These are phyloP conservation scores for Ibidorhyncha struthersii DNA, from an alignment of 2,113 vertebrate species.

Conservation along the genomic window DNA sequence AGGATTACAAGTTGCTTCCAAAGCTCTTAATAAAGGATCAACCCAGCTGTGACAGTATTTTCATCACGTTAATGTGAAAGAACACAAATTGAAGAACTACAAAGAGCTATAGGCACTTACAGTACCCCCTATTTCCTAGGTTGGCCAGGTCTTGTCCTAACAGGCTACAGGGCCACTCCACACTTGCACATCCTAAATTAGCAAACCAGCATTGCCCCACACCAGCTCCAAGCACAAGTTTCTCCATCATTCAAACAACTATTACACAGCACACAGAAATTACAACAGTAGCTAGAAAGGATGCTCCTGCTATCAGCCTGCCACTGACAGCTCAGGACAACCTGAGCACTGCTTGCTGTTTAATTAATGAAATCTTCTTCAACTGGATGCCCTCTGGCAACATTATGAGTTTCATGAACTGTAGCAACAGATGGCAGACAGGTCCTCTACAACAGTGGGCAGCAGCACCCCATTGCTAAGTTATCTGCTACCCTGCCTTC, in stretches of 20 bases:
- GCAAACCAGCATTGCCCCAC: not conserved
- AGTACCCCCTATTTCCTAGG: rapidly evolving
- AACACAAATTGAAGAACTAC: not conserved
- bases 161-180: not conserved
- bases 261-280: not conserved
- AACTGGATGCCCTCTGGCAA: not conserved
- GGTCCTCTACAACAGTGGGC: not conserved
- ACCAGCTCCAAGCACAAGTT: not conserved
- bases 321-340: not conserved
- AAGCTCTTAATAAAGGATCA: not conserved
- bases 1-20: not conserved
- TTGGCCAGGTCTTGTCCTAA: not conserved
- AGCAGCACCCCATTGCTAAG: not conserved
- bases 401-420: not conserved
- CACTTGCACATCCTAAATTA: not conserved
- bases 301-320: not conserved
- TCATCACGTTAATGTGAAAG: not conserved
- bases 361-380: not conserved
- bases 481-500: not conserved
- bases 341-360: not conserved
- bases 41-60: not conserved
- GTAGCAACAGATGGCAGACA: not conserved
- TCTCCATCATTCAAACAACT: not conserved
- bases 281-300: not conserved
- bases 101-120: not conserved